A percentile compares a stretch with the other conserved stretches of the same genome.
Conservation (phyloP, 2,888 invertebrate species). For the Agelastica alni region DNA sequence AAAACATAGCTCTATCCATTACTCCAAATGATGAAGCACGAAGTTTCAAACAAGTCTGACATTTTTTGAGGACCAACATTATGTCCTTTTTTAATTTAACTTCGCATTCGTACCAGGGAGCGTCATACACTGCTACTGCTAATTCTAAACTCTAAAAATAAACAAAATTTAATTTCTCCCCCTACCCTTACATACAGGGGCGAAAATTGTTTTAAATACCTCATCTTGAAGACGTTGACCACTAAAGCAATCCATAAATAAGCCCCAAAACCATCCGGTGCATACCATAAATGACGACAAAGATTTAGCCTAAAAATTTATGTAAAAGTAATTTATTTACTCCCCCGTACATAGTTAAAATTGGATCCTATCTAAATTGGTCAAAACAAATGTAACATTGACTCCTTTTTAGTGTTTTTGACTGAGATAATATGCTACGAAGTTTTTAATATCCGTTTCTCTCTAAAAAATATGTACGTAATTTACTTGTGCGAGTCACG, state of each 20-base stretch:
- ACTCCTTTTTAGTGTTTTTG: too few species aligned
- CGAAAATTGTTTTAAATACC: slow-evolving; percentile 15
- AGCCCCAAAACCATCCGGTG: slow-evolving; percentile 26
- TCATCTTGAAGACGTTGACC: slow-evolving; percentile 27
- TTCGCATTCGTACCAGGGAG: slow-evolving; percentile 21
- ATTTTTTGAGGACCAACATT: slow-evolving; percentile 14
- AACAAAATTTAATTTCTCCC: background rate
- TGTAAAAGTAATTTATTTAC: too few species aligned
- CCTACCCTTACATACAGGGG: too few species aligned
- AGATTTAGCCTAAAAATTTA: slow-evolving; percentile 22
- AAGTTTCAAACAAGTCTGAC: slow-evolving; percentile 17
- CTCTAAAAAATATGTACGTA: too few species aligned
- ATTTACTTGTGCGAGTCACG: too few species aligned
- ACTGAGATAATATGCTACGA: too few species aligned
- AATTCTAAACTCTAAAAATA: slow-evolving; percentile 20
- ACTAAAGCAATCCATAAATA: slow-evolving; percentile 22
- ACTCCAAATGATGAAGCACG: slow-evolving; percentile 22
- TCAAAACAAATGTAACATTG: too few species aligned
- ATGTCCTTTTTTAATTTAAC: slow-evolving; percentile 13
- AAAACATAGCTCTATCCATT: slow-evolving; percentile 25
- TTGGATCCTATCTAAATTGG: too few species aligned
- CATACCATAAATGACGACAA: slow-evolving; percentile 16
- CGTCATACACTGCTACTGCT: slow-evolving; percentile 16
- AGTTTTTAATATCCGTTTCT: too few species aligned
- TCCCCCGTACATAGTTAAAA: too few species aligned